Evolutionary conservation across 2,888 invertebrate species (phyloP), one percentile per base, ranked within the genome.

Genomic region (Scaptomyza polygonia): DNA sequence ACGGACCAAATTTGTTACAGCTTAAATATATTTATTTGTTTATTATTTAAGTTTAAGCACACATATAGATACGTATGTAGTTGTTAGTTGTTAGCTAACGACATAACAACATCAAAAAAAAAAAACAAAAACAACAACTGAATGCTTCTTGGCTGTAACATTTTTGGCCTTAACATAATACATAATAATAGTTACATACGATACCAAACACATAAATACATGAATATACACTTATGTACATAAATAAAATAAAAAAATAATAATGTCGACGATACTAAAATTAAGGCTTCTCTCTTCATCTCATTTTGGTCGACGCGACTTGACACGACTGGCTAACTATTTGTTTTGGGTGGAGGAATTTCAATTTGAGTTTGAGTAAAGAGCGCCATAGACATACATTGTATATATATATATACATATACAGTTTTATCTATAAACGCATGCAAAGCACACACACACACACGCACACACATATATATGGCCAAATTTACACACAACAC

Each of bases 231-330:
- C 47, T 62, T 68, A 81, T 79, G 63, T 74, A 76, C 63, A 76
- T 62, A 1, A 12, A 49, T n/a, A 32, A 48, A 30, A 47, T 62
- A 1, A 12, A 49, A 9, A 32, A 48, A 30, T 30, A 25, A 5
- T 16, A 76, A 72, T 74, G 42, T 78, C 75, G 82, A 81, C 75
- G 75, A 67, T 53, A 72, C 79, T 71, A 14, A 12, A n/a, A 18
- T 5, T 58, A 58, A 66, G 54, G 53, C 2, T n/a, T 34, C 7
- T 34, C 7, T 6, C 8, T 8, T 18, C 1, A 9, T 42, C 14
- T 56, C 21, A 29, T 8, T 8, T 30, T n/a, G 30, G 36, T 36
- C 36, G 14, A n/a, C 36, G 9, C 4, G 40, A 40, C 64, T 34
- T 32, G 49, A 51, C 65, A 39, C 27, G 43, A n/a, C 58, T 39